phyloP scores from a whole-genome alignment of 2,113 vertebrate genomes.

The Sisor rabdophorus region DNA sequence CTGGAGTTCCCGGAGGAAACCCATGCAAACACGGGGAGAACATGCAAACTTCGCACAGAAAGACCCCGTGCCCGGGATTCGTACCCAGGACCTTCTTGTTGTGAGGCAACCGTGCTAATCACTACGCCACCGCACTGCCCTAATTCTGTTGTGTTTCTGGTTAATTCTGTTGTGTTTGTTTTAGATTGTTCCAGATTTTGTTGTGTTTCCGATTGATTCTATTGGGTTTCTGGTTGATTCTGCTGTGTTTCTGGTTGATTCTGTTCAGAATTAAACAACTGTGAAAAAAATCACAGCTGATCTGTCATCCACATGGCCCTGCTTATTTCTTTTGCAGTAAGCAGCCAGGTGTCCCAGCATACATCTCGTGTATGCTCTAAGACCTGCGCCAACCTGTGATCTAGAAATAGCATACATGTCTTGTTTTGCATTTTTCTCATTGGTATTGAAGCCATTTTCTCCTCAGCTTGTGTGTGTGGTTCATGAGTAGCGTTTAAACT shows the following conservation, averaged over 20 bases:
- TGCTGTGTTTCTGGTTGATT: background rate
- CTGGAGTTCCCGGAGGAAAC: too few relatives aligned
- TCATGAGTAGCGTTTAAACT: slow-evolving; percentile 35
- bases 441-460: background rate
- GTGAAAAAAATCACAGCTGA: slow-evolving; percentile 47
- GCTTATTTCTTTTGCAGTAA: slow-evolving; percentile 43
- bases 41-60: too few relatives aligned
- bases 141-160: too few relatives aligned
- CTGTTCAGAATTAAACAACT: background rate
- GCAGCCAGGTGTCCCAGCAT: slow-evolving; percentile 26
- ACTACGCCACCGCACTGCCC: too few relatives aligned
- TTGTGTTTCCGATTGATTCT: too few relatives aligned
- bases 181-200: too few relatives aligned
- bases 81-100: too few relatives aligned
- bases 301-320: slow-evolving; percentile 11
- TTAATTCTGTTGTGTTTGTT: too few relatives aligned
- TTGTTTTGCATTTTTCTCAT: slow-evolving; percentile 18
- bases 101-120: too few relatives aligned
- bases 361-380: slow-evolving; percentile 30
- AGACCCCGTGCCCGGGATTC: too few relatives aligned
- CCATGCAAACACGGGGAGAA: too few relatives aligned
- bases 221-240: too few relatives aligned
- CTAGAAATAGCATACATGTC: slow-evolving; percentile 31
- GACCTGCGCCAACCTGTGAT: slow-evolving; percentile 25
- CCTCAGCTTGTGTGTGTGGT: slow-evolving; percentile 8